Evolutionary conservation across 2,797 vertebrate genomes (phyloP).

Genomic region (Nasua narica): DNA sequence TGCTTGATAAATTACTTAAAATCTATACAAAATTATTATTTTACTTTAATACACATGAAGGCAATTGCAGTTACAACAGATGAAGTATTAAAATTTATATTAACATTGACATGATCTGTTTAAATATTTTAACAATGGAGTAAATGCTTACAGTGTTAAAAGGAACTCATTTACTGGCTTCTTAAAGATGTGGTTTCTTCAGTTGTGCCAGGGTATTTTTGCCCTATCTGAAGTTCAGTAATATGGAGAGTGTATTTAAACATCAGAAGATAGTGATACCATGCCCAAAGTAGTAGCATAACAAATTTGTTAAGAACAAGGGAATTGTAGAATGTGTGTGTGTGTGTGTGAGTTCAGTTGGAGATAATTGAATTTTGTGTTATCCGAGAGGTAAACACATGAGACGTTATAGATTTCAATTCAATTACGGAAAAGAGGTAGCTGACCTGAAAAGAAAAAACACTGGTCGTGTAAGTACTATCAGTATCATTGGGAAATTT

Average conservation of each 20-base stretch:
- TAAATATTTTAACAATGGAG: slow-evolving; percentile 28
- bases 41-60: slow-evolving; percentile 8
- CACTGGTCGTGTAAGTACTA: not conserved
- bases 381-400: not conserved
- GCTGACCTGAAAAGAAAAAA: not conserved
- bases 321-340: not conserved
- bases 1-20: slow-evolving; percentile 15
- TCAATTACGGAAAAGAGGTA: not conserved
- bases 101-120: not conserved
- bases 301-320: not conserved
- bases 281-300: not conserved
- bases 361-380: not conserved
- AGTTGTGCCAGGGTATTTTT: not conserved
- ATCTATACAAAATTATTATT: not conserved
- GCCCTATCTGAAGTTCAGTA: not conserved
- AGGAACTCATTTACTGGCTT: slow-evolving; percentile 6
- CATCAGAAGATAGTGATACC: not conserved
- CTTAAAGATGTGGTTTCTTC: not conserved
- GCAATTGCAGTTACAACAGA: not conserved
- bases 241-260: not conserved
- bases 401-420: not conserved
- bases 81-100: slow-evolving; percentile 33
- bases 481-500: not conserved
- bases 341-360: not conserved
- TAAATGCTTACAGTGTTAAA: not conserved